These are phyloP conservation scores for Clepsis dumicolana DNA, from an alignment of 2,888 invertebrate genomes.

Conservation along the genomic window DNA sequence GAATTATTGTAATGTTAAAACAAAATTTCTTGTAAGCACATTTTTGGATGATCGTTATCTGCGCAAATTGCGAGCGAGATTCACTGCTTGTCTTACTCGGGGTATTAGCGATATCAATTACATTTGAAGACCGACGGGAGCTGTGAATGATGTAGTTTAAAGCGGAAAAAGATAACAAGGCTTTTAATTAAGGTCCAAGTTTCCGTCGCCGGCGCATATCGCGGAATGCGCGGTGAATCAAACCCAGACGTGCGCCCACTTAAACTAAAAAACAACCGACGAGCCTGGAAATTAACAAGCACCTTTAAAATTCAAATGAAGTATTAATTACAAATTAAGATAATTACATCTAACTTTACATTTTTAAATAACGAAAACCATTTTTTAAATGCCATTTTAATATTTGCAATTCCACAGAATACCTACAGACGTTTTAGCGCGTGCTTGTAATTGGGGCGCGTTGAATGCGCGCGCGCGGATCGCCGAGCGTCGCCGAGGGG, in stretches of 20 bases:
- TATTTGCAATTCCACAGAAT: slow-evolving; percentile 50
- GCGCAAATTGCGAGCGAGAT: not conserved
- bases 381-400: slow-evolving; percentile 43
- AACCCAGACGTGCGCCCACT: slow-evolving; percentile 15
- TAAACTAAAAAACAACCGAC: slow-evolving; percentile 15
- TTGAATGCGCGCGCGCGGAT: slow-evolving; percentile 45
- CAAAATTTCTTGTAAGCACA: slow-evolving; percentile 14
- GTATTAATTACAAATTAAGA: slow-evolving; percentile 44
- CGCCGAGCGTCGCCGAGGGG: slow-evolving; percentile 13
- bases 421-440: slow-evolving; percentile 51
- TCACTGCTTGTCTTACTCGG: not conserved
- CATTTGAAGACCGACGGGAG: not conserved
- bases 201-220: slow-evolving; percentile 4
- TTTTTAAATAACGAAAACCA: slow-evolving; percentile 37
- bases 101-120: not conserved
- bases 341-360: slow-evolving; percentile 42
- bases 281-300: slow-evolving; percentile 29
- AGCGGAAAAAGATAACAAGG: not conserved
- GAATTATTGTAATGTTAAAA: slow-evolving; percentile 16
- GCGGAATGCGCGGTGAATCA: slow-evolving; percentile 12
- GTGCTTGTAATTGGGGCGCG: slow-evolving; percentile 55
- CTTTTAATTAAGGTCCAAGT: slow-evolving; percentile 20
- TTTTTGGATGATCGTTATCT: slow-evolving; percentile 10
- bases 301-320: slow-evolving; percentile 40
- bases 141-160: slow-evolving; percentile 13